Evolutionary conservation across 37 sponge, comb jelly and placozoan genomes (phyloP), one percentile per base, ranked within the genome.

Genomic region (Geodia barretti): DNA sequence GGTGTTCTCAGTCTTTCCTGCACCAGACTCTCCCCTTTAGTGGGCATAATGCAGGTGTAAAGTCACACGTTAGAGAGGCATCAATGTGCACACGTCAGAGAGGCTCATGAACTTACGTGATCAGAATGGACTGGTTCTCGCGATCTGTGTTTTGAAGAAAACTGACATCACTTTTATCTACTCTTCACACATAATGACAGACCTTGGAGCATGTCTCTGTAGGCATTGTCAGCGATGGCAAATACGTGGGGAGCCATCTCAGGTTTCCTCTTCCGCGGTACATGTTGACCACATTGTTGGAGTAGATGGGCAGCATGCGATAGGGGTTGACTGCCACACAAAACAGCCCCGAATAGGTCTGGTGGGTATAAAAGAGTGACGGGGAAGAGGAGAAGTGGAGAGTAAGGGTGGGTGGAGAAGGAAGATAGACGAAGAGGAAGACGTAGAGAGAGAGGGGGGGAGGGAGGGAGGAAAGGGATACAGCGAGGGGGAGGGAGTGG

Each of bases 261-360:
- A 7, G 86, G 83, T 77, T 86, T 84, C 68, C 92, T 98, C 90
- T 87, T 96, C 25, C 99, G 47, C 76, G 87, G 86, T 92, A 98
- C 93, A 88, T 89, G 71, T 92, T 83, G 37, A 98, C 83, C 23
- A 98, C 97, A 43, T 93, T 85, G 29, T 83, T 85, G 8, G 93
- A 84, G 89, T 98, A 98, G 78, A 98, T 94, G 35, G 96, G 96
- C 37, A 95, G 92, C 70, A 86, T 69, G 35, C 88, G 83, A 85
- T 98, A 98, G 37, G 99, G 99, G 75, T 98, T 98, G 58, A 98
- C 84, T 20, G 91, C 97, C 70, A 98, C 99, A 85, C 99, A 98
- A 78, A 98, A 98, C 38, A 98, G 95, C 17, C 99, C 99, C 41
- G 99, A 98, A 74, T 98, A 98, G 72, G 99, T 98, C 99, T 98